A percentile compares a stretch with the other conserved stretches of the same genome.
phyloP scores from a whole-genome alignment of 2,888 invertebrate genomes.

The Electrophaes corylata region DNA sequence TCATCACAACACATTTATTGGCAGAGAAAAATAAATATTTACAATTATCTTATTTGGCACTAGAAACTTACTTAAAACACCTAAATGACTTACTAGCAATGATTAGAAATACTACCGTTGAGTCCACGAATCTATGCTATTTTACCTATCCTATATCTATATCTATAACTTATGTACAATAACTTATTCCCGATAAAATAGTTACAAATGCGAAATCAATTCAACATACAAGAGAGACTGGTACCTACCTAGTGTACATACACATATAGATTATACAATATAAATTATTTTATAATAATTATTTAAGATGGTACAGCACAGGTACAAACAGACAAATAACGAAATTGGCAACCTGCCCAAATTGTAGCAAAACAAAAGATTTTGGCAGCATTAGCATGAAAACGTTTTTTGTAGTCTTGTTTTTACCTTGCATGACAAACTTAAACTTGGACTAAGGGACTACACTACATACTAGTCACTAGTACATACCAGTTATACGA shows the following conservation, averaged over 20 bases:
- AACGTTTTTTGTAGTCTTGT: background rate
- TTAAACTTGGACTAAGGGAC: too few relatives aligned
- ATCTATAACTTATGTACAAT: conserved; percentile 46
- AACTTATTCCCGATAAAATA: conserved; percentile 31
- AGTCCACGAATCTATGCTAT: conserved; percentile 31
- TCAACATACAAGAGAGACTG: background rate
- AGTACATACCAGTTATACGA: too few relatives aligned
- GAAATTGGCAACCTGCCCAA: background rate
- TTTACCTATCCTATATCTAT: conserved; percentile 25
- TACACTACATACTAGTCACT: too few relatives aligned
- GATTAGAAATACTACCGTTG: conserved; percentile 17
- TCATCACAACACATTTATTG: conserved; percentile 42
- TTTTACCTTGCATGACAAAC: background rate
- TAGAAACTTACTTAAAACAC: conserved; percentile 35
- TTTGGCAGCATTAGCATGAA: background rate
- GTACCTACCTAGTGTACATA: background rate
- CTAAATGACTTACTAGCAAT: conserved; percentile 18
- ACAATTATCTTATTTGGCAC: conserved; percentile 41
- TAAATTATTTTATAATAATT: background rate
- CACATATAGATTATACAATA: too few relatives aligned
- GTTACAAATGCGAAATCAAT: background rate
- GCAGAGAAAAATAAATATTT: conserved; percentile 39
- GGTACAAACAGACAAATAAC: background rate
- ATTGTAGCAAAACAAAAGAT: background rate
- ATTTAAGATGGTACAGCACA: background rate